Conservation (phyloP, 2,113 vertebrate genomes). For the Romanogobio albipinnatus region DNA sequence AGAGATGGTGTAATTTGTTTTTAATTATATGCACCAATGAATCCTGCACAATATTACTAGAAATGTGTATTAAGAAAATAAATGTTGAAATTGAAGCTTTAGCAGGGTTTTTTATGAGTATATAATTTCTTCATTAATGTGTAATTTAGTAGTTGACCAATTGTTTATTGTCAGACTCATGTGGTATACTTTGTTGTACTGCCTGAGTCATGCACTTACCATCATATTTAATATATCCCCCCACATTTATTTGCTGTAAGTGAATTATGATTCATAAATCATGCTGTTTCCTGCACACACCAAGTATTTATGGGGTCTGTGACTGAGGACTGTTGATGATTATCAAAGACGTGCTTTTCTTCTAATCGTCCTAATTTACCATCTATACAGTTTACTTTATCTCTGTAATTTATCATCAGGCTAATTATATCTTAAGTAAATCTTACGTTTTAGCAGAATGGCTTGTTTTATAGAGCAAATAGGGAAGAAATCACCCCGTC, state of each 20-base stretch:
- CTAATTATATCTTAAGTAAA: neutral
- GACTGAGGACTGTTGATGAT: neutral
- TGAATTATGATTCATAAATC: neutral
- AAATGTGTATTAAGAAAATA: neutral
- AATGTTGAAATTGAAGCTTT: neutral
- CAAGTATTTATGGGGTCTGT: constrained; percentile 8
- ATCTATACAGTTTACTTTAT: neutral
- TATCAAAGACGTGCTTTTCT: neutral
- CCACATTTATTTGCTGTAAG: constrained; percentile 1
- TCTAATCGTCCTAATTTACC: neutral
- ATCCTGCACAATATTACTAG: neutral
- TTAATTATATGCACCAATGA: neutral
- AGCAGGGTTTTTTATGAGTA: neutral
- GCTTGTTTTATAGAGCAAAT: neutral
- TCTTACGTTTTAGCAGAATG: neutral
- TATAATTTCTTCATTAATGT: neutral
- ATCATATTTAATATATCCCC: neutral
- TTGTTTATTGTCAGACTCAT: neutral
- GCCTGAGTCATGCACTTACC: neutral
- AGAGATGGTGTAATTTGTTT: neutral
- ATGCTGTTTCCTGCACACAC: neutral
- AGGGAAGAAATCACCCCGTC: neutral
- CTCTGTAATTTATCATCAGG: neutral
- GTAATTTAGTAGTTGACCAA: neutral
- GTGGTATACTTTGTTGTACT: neutral